A percentile compares a stretch with the other conserved stretches of the same genome.
Evolutionary conservation across 2,888 invertebrate genomes (phyloP).

Genomic region (Drosophila cognata): DNA sequence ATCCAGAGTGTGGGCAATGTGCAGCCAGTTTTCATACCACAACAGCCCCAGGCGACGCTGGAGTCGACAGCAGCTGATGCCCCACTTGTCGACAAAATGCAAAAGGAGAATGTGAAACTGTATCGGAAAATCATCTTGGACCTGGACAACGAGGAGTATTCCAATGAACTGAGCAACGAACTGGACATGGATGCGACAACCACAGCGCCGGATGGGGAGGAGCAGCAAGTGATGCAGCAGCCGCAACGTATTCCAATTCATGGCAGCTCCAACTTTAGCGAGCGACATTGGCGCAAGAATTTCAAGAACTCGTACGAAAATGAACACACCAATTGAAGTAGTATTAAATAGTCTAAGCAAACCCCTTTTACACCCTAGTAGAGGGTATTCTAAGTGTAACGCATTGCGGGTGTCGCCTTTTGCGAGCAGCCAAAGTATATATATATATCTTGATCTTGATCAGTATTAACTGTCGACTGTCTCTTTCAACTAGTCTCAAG

Average conservation of each 20-base stretch:
- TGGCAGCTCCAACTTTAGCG: slow-evolving; percentile 78
- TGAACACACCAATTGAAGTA: slow-evolving; percentile 57
- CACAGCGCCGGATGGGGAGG: slow-evolving; percentile 6
- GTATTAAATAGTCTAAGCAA: not conserved
- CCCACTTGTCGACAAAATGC: slow-evolving; percentile 37
- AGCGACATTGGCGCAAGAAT: slow-evolving; percentile 86
- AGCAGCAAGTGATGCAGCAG: slow-evolving; percentile 17
- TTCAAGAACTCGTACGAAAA: slow-evolving; percentile 76
- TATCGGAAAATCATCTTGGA: slow-evolving; percentile 67
- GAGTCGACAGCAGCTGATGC: slow-evolving; percentile 11
- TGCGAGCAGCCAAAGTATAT: not conserved
- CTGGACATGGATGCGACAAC: slow-evolving; percentile 43
- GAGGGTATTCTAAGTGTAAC: slow-evolving; percentile 2
- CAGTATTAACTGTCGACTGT: slow-evolving; percentile 5
- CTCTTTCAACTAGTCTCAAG: not conserved
- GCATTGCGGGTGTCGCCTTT: not conserved
- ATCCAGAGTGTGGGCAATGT: slow-evolving; percentile 84
- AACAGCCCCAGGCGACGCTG: slow-evolving; percentile 2
- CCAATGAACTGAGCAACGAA: slow-evolving; percentile 68
- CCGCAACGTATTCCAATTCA: slow-evolving; percentile 36
- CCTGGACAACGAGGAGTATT: slow-evolving; percentile 70
- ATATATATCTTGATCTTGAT: not conserved
- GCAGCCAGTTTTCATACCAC: slow-evolving; percentile 63
- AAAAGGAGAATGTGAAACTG: slow-evolving; percentile 67
- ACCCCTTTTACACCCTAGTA: not conserved